Evolutionary conservation across 92 coral and sea anemone species (phyloP), one percentile per base, ranked within the genome.

Genomic region (Heliopora coerulea): DNA sequence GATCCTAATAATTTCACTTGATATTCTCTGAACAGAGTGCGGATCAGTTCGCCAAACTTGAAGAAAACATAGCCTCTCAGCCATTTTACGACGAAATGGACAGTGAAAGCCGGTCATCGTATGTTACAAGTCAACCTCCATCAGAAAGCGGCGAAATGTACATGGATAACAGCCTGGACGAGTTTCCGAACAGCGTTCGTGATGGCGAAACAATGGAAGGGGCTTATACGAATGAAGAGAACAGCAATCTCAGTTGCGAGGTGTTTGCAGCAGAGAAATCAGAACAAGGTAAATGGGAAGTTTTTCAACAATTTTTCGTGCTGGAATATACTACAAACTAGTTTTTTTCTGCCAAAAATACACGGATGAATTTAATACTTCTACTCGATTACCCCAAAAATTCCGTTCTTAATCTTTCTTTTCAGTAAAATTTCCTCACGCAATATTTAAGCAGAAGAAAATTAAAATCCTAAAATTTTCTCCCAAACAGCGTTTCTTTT

Each of bases 41-140:
- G 24, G 98, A 93, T 2, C 92, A 93, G 27, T 56, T 93, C 58
- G 50, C 85, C 46, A 93, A 90, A 78, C 82, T 83, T 34, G 98
- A 93, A 57, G 87, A 82, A 62, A 96, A 87, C 59, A 87, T 93
- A 28, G 75, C 77, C 6, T 28, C 83, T 32, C 56, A 79, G 27
- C 83, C 83, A 18, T 88, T 86, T 37, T 96, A 90, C 49, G 98
- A 93, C 70, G 82, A 91, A 34, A 30, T 70, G 7, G 77, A 70
- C 77, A 70, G 77, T 70, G 77, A 70, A 35, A 70, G 77, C 27
- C 52, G 77, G 30, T 93, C 98, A 18, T 93, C 98, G 14, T 90
- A 93, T 73, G 76, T 89, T 9, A 88, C 98, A 14, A 93, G 98
- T 68, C 97, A 93, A 75, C 98, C 98, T 42, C 96, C 98, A 9